Evolutionary conservation across 2,113 vertebrate species (phyloP), one percentile per base, ranked within the genome.

Genomic region (Smithornis capensis): DNA sequence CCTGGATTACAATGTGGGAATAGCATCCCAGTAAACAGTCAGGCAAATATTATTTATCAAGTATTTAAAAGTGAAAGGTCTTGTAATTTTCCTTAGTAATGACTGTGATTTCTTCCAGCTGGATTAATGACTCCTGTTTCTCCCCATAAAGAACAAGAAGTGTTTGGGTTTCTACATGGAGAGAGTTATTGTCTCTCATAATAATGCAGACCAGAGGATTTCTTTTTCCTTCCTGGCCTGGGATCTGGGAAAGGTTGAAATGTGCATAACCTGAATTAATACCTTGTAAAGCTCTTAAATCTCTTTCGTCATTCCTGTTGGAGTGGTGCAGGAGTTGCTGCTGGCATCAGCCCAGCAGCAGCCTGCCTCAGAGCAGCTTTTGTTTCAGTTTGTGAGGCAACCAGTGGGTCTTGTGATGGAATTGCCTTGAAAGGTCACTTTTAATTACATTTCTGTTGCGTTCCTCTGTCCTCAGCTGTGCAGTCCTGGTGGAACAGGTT

Each of bases 61-160:
- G 90, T 91, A 93, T 85, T 97, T 97, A 90, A 68, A 96, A 96
- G 53, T 76, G 94, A 95, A 91, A 96, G 91, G 86, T 96, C 94
- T 93, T 95, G 83, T 93, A 90, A 94, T 96, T 95, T 93, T 96
- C 83, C 49, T 96, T 93, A 79, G 65, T 96, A 96, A 95, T 94
- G 86, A 95, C 88, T 95, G 90, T 97, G 94, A 94, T 95, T 97
- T 96, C 90, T 96, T 96, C 83, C 94, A 92, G 76, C 83, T 93
- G 88, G 69, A 93, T 93, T 92, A 92, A 86, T 77, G 80, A 60
- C 68, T 94, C 37, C 53, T 45, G 11, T 81, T 77, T 63, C 92
- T 88, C 56, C 78, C 59, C 33, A 24, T 22, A 52, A 86, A 89
- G 82, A 92, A 4, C 50, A 91, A 76, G 82, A 73, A 80, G 40